Percentiles rank a stretch among this genome's conserved stretches.
phyloP scores from a whole-genome alignment of 2,113 vertebrate species.

The Chelonoidis abingdonii region DNA sequence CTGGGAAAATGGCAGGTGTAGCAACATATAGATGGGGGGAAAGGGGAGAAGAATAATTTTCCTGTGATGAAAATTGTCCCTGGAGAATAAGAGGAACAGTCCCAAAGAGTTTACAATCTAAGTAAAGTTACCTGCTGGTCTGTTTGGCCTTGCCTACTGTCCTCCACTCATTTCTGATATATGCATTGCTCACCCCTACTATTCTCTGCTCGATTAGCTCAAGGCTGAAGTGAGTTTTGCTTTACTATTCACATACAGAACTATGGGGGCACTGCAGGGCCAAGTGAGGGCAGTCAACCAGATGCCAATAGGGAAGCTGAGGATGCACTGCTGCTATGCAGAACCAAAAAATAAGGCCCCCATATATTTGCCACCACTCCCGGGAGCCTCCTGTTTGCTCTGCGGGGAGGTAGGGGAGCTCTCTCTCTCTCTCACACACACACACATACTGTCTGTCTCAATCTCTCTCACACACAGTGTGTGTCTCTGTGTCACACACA shows the following conservation, averaged over 20 bases:
- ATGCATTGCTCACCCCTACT: fast-evolving
- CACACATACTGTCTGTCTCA: too few relatives aligned
- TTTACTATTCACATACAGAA: background rate
- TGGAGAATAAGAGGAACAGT: background rate
- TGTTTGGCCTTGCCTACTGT: fast-evolving
- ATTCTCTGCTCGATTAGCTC: background rate
- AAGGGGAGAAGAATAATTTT: background rate
- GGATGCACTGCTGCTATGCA: background rate
- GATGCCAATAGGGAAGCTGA: background rate
- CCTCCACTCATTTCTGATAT: background rate
- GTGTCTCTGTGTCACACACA: too few relatives aligned
- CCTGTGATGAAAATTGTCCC: fast-evolving
- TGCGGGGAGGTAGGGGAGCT: too few relatives aligned
- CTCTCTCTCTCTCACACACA: too few relatives aligned
- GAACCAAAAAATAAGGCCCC: fast-evolving
- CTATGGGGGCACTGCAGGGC: fast-evolving
- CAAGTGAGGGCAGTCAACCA: fast-evolving
- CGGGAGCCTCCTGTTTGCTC: too few relatives aligned
- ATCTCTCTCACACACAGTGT: too few relatives aligned
- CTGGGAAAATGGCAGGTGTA: background rate
- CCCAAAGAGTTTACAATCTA: background rate
- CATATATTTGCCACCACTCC: background rate
- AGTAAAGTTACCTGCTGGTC: background rate
- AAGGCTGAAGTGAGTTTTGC: background rate
- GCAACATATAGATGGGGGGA: background rate